Conservation (phyloP, 53 echinoderm and acorn worm species). For the Holothuria leucospilota region DNA sequence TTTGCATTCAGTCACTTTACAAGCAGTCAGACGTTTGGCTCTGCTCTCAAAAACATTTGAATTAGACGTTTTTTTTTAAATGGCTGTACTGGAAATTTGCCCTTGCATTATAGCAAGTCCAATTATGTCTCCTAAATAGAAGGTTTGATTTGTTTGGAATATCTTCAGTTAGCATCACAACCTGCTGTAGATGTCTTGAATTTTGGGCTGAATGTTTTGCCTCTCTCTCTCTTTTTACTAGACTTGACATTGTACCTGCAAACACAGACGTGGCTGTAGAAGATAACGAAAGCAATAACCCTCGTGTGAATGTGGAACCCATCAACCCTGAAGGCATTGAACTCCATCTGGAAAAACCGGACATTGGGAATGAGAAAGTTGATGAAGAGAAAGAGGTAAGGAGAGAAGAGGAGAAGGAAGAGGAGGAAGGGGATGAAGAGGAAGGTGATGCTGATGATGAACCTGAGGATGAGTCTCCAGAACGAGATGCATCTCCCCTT, state of each 20-base stretch:
- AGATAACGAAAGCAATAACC: slow-evolving; percentile 75
- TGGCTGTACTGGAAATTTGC: too few species aligned
- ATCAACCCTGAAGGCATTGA: slow-evolving; percentile 63
- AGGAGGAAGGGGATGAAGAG: slow-evolving; percentile 83
- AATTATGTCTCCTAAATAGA: too few species aligned
- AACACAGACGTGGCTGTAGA: slow-evolving; percentile 77
- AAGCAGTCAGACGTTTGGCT: too few species aligned
- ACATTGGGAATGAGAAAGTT: slow-evolving; percentile 85
- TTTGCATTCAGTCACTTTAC: too few species aligned
- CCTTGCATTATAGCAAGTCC: too few species aligned
- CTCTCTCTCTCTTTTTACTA: slow-evolving; percentile 37
- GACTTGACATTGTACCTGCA: slow-evolving; percentile 70
- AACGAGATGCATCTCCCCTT: slow-evolving; percentile 41
- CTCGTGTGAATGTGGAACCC: slow-evolving; percentile 70
- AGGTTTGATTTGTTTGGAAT: too few species aligned
- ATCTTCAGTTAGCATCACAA: too few species aligned
- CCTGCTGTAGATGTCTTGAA: too few species aligned
- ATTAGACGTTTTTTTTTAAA: too few species aligned
- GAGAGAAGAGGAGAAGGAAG: slow-evolving; percentile 82
- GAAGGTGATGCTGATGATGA: slow-evolving; percentile 76
- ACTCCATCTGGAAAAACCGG: slow-evolving; percentile 76
- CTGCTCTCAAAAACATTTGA: too few species aligned
- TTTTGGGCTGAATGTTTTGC: too few species aligned
- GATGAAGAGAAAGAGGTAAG: slow-evolving; percentile 87
- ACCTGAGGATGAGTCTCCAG: slow-evolving; percentile 64